Conservation (phyloP, 2,888 invertebrate species). For the Ligdia adustata region DNA sequence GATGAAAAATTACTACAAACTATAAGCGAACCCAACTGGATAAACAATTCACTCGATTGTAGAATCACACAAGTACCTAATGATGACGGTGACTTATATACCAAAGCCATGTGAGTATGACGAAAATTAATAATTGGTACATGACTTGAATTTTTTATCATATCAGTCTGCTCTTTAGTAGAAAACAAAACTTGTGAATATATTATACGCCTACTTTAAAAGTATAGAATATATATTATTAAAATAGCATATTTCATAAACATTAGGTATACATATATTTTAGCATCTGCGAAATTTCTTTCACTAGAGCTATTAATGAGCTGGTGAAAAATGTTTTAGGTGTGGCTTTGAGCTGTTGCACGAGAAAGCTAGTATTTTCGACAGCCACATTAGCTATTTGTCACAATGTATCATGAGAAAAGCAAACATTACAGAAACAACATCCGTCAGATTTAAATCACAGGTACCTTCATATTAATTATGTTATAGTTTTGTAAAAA, state of each 20-base stretch:
- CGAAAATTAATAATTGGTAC: too few species aligned
- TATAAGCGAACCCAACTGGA: slow-evolving; percentile 51
- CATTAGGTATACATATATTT: too few species aligned
- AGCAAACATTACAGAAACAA: slow-evolving; percentile 60
- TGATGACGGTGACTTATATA: slow-evolving; percentile 72
- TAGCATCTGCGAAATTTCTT: too few species aligned
- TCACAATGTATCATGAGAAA: slow-evolving; percentile 77
- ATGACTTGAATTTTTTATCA: too few species aligned
- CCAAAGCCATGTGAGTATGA: slow-evolving; percentile 82
- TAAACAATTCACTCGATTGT: slow-evolving; percentile 52
- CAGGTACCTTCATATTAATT: too few species aligned
- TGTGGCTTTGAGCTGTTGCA: slow-evolving; percentile 78
- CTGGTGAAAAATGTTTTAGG: slow-evolving; percentile 60
- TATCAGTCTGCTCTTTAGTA: too few species aligned
- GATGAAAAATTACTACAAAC: slow-evolving; percentile 76
- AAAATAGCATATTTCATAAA: too few species aligned
- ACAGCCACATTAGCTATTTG: slow-evolving; percentile 73
- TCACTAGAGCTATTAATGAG: too few species aligned
- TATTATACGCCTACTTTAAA: too few species aligned
- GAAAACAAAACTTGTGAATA: too few species aligned
- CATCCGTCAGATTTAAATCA: slow-evolving; percentile 73
- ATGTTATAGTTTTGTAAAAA: too few species aligned
- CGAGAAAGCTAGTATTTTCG: slow-evolving; percentile 72
- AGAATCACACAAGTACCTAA: slow-evolving; percentile 76
- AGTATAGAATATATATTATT: too few species aligned